A percentile compares a stretch with the other conserved stretches of the same genome.
These are phyloP conservation scores for Tiliacea aurago DNA, from an alignment of 2,888 invertebrate species.

Conservation along the genomic window DNA sequence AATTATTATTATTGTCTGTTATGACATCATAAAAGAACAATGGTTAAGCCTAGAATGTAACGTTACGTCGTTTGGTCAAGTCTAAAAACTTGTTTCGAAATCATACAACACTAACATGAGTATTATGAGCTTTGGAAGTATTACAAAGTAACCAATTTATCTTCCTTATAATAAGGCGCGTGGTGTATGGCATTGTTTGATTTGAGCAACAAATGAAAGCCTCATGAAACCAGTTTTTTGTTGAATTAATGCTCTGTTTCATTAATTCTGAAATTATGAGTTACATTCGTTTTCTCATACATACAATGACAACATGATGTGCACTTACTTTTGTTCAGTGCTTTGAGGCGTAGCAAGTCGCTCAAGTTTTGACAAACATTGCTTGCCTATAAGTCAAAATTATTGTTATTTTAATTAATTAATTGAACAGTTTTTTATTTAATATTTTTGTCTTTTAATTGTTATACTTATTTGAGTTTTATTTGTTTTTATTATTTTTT, in stretches of 20 bases:
- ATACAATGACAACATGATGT: not conserved
- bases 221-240: not conserved
- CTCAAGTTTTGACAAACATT: not conserved
- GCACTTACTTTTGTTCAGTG: not conserved
- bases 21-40: slow-evolving; percentile 78
- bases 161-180: slow-evolving; percentile 1
- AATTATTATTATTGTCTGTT: slow-evolving; percentile 73
- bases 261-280: not conserved
- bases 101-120: slow-evolving; percentile 20
- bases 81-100: slow-evolving; percentile 40
- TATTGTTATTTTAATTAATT: too few relatives aligned
- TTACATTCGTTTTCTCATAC: slow-evolving; percentile 6
- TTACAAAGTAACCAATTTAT: slow-evolving; percentile 21
- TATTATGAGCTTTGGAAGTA: slow-evolving; percentile 10
- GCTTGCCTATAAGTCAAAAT: not conserved
- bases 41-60: slow-evolving; percentile 56
- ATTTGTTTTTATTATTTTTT: too few relatives aligned
- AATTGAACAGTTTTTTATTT: too few relatives aligned
- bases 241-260: slow-evolving; percentile 32
- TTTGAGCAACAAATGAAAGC: slow-evolving; percentile 4
- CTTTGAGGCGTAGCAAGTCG: not conserved
- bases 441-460: too few relatives aligned
- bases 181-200: slow-evolving; percentile 6
- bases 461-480: too few relatives aligned
- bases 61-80: slow-evolving; percentile 36